Evolutionary conservation across 2,888 invertebrate genomes (phyloP), one percentile per base, ranked within the genome.

Genomic region (Clistopyga incitator): DNA sequence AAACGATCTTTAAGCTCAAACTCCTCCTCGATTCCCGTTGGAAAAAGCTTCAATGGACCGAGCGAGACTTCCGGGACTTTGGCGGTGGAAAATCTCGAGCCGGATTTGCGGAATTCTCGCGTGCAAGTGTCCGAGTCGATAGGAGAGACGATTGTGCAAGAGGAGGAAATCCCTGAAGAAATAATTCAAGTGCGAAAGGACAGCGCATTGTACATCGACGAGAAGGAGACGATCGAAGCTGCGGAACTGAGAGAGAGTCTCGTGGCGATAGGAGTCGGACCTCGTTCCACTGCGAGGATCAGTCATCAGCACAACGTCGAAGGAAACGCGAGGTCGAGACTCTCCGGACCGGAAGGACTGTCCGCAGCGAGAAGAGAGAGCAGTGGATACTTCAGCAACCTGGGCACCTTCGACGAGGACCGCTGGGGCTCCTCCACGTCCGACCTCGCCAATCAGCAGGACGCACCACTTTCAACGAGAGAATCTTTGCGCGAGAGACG

Each of bases 341-440:
- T 74, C 1, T 29, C 61, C 0, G 52, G 67, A 15, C 77, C 72
- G 13, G 38, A 87, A 56, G 29, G 29, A 29, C 29, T 29, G 29
- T 29, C 29, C 4, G 29, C 29, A 29, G 87, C 91, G 0, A 85
- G 92, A 52, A 88, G 92, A 29, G 91, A 91, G 81, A 92, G 92
- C 76, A 91, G 92, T 76, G 92, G 92, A 2, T 91, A 92, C 85
- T 90, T 88, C 23, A 92, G 91, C 76, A 91, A 88, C 23, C 80
- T 91, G 29, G 89, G 90, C 3, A 92, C 92, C 2, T 91, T 92
- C 78, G 92, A 92, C 87, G 92, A 92, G 64, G 92, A 92, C 45
- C 84, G 90, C 25, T 87, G 90, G 52, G 88, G 85, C 20, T 87
- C 90, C 6, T 38, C 65, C 38, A 50, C 71, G 11, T 59, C 74